These are phyloP conservation scores for Xyrauchen texanus DNA, from an alignment of 2,113 vertebrate species.

Conservation along the genomic window DNA sequence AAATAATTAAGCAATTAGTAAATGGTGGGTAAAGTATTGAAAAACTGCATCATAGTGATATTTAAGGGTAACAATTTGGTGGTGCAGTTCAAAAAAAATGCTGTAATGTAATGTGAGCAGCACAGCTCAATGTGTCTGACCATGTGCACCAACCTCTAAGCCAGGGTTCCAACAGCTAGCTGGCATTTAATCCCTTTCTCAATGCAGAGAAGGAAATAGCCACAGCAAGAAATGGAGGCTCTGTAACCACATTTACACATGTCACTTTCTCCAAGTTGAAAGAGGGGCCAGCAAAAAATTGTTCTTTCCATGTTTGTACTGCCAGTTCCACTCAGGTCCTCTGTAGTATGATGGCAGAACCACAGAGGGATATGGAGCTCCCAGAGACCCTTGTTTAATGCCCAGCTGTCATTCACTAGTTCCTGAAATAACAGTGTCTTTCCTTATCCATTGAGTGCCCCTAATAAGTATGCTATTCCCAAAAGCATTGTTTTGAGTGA, in stretches of 20 bases:
- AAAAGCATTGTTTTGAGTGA: constrained; percentile 17
- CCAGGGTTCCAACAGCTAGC: not conserved
- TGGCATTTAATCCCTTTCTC: constrained; percentile 20
- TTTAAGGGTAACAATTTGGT: not conserved
- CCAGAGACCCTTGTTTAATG: constrained; percentile 35
- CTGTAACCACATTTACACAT: constrained; percentile 47
- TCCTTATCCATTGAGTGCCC: constrained; percentile 13
- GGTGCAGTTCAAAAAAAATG: not conserved
- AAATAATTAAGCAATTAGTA: too few species aligned
- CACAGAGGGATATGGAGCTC: constrained; percentile 29
- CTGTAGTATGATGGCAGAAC: constrained; percentile 34
- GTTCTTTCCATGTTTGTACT: constrained; percentile 40
- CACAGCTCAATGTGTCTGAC: not conserved
- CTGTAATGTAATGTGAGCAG: not conserved
- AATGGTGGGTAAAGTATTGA: too few species aligned
- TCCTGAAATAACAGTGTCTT: constrained; percentile 41
- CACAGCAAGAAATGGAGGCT: constrained; percentile 28
- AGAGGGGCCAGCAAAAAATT: constrained; percentile 42
- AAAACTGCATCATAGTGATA: constrained; percentile 10
- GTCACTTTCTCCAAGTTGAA: constrained; percentile 38
- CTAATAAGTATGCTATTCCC: constrained; percentile 22
- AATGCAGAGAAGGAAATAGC: constrained; percentile 8
- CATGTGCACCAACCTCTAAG: not conserved
- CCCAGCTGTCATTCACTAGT: constrained; percentile 43
- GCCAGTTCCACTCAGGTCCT: constrained; percentile 44